Percentiles rank a stretch among this genome's conserved stretches.
Evolutionary conservation across 2,113 vertebrate genomes (phyloP).

Genomic region (Holacanthus passer): DNA sequence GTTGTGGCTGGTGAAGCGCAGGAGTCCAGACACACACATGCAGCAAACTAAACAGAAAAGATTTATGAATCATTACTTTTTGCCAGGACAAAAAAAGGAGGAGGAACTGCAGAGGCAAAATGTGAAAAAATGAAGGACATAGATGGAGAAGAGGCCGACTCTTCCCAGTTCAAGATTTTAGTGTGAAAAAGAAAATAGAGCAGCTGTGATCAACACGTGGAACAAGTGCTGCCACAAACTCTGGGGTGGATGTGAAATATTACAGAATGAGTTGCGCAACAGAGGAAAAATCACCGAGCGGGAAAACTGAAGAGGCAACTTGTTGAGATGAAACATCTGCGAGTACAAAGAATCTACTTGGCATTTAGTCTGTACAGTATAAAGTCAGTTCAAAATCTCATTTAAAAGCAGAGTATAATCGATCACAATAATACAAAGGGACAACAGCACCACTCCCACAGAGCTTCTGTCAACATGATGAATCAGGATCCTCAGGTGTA

Average conservation of each 20-base stretch:
- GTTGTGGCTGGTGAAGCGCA: not conserved
- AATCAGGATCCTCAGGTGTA: too few species aligned
- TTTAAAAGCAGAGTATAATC: constrained; percentile 11
- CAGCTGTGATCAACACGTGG: too few species aligned
- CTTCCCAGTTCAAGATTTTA: not conserved
- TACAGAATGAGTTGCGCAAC: not conserved
- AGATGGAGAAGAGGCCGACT: not conserved
- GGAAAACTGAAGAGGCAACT: not conserved
- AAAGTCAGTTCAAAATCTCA: constrained; percentile 30
- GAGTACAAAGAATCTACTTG: constrained; percentile 9
- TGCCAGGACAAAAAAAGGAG: not conserved
- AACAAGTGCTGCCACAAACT: not conserved
- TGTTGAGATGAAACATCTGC: constrained; percentile 41
- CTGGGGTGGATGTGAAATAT: not conserved
- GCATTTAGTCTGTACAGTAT: constrained; percentile 42
- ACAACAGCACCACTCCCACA: constrained; percentile 43
- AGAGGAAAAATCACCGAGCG: not conserved
- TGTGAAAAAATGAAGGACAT: too few species aligned
- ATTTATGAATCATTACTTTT: not conserved
- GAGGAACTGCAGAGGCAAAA: not conserved
- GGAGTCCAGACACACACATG: not conserved
- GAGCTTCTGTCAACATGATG: not conserved
- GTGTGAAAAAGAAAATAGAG: not conserved
- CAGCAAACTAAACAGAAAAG: not conserved
- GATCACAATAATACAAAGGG: constrained; percentile 22